phyloP scores from a whole-genome alignment of 2,888 invertebrate species.

The Rhamphomyia laevipes region DNA sequence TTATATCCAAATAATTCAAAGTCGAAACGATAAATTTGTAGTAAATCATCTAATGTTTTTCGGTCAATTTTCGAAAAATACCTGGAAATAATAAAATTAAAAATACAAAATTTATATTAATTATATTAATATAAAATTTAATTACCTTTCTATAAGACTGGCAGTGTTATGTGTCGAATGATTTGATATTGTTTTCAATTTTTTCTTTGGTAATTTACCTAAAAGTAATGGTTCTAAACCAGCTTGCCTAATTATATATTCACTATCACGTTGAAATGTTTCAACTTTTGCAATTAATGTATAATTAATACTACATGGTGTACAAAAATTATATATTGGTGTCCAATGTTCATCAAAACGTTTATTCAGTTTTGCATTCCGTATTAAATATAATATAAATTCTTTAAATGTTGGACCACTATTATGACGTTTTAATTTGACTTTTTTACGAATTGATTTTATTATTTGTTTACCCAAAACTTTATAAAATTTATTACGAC shows the following conservation, averaged over 20 bases:
- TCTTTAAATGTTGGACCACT: conserved; percentile 55
- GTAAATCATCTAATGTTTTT: conserved; percentile 44
- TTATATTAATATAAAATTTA: not conserved
- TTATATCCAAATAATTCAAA: conserved; percentile 59
- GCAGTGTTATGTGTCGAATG: conserved; percentile 31
- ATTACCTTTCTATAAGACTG: conserved; percentile 45
- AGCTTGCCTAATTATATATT: conserved; percentile 47
- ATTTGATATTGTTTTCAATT: conserved; percentile 41
- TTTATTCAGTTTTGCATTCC: conserved; percentile 44
- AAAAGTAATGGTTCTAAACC: conserved; percentile 44
- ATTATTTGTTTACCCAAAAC: conserved; percentile 55
- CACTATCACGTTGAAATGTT: conserved; percentile 47
- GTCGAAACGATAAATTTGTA: conserved; percentile 52
- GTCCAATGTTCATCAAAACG: conserved; percentile 55
- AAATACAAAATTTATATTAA: too few species aligned
- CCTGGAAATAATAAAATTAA: conserved; percentile 19
- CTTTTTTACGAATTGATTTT: conserved; percentile 42
- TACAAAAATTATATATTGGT: conserved; percentile 51
- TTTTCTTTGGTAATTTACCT: conserved; percentile 40
- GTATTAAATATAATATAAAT: conserved; percentile 55
- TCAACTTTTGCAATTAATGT: conserved; percentile 53
- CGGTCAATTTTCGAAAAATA: conserved; percentile 47
- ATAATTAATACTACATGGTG: conserved; percentile 53
- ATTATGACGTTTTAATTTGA: conserved; percentile 18
- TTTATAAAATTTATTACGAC: conserved; percentile 56